Evolutionary conservation across 2,797 vertebrate species (phyloP), one percentile per base, ranked within the genome.

Genomic region (Smutsia gigantea): DNA sequence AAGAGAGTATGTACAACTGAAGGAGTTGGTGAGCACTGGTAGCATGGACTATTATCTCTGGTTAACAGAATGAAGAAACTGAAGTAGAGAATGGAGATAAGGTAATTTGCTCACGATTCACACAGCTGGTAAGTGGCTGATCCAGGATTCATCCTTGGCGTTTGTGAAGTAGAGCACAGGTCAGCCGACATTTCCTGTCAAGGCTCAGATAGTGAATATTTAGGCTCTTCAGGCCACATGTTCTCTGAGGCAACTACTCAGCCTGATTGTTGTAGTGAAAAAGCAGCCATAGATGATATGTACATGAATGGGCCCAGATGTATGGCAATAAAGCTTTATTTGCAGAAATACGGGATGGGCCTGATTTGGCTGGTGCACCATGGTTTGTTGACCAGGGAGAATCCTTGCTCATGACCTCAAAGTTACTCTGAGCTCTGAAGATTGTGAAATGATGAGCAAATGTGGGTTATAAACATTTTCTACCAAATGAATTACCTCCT

Each of bases 391-490:
- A 68, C 29, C 18, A 74, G 42, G 61, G 64, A 93, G 77, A 88
- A 19, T 53, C 53, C 55, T 89, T 82, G 37, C 57, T 78, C 21
- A 7, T 34, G 42, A 74, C 34, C 39, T 92, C 78, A 79, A 18
- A 78, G 31, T 90, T 39, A 95, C 77, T 51, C 51, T 74, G 59
- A 90, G 64, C n/a, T 86, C 78, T 81, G 77, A 90, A 92, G 88
- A 85, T 1, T 59, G 69, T 86, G 72, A 97, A 69, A 77, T n/a
- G 63, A 74, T 46, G n/a, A 87, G 82, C 49, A 82, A 77, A 84
- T 23, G 46, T 37, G 49, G 63, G 27, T 74, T 51, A 77, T 23
- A 72, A 64, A 66, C 59, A 31, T 72, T 96, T 92, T 63, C 77
- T 71, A 78, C 57, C 34, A 59, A 81, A 51, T 15, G 19, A 31